These are phyloP conservation scores for Lepidochrysops patricia DNA, from an alignment of 2,888 invertebrate species.

Conservation along the genomic window DNA sequence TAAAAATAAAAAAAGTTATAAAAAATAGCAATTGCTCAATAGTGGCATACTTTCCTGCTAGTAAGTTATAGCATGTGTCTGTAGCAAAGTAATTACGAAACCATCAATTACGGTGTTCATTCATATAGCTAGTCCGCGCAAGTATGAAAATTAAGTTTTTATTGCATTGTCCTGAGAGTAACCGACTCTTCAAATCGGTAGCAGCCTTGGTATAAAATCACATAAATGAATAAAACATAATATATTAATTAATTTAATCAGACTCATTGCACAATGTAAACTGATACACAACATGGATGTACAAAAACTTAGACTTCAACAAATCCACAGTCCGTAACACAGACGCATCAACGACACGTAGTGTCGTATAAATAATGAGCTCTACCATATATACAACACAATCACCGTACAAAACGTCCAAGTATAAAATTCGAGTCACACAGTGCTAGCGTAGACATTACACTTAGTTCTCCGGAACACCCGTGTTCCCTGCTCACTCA, in stretches of 20 bases:
- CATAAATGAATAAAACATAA: conserved; percentile 31
- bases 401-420: conserved; percentile 16
- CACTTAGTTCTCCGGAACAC: conserved; percentile 8
- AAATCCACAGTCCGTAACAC: conserved; percentile 13
- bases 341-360: conserved; percentile 28
- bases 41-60: too few relatives aligned
- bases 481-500: conserved; percentile 21
- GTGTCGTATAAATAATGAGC: conserved; percentile 29
- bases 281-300: conserved; percentile 51
- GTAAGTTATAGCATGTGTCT: too few relatives aligned
- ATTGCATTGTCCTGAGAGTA: too few relatives aligned
- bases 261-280: conserved; percentile 70
- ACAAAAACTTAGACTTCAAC: conserved; percentile 34
- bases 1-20: too few relatives aligned
- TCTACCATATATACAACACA: conserved; percentile 30
- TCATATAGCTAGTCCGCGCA: too few relatives aligned
- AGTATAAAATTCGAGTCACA: conserved; percentile 36
- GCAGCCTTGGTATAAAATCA: neutral
- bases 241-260: conserved; percentile 63
- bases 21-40: too few relatives aligned
- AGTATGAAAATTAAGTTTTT: too few relatives aligned
- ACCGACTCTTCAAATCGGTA: too few relatives aligned
- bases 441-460: conserved; percentile 22
- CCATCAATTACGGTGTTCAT: too few relatives aligned
- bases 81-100: too few relatives aligned